Conservation (phyloP, 2,797 vertebrate species). For the Aldrovandia affinis region DNA sequence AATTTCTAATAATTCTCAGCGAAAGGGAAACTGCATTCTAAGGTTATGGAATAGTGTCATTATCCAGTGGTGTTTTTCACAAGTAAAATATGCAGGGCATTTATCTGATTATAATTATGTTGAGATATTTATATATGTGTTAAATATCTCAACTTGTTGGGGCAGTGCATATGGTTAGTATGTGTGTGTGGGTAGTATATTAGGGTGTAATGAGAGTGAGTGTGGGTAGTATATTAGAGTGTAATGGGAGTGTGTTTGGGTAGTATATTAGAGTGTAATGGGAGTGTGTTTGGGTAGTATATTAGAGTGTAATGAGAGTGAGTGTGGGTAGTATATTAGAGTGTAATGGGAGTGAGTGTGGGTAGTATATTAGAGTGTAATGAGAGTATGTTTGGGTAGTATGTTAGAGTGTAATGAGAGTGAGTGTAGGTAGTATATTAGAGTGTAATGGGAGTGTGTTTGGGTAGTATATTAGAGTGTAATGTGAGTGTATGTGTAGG, state of each 20-base stretch:
- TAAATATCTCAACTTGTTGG: not conserved
- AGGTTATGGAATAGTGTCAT: not conserved
- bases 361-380: not conserved
- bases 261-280: not conserved
- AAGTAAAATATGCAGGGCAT: not conserved
- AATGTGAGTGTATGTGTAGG: not conserved
- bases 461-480: not conserved
- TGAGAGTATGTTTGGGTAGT: not conserved
- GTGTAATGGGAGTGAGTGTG: not conserved
- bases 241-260: not conserved
- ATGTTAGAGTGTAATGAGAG: not conserved
- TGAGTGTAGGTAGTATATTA: not conserved
- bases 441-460: not conserved
- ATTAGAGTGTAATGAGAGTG: not conserved
- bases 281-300: not conserved
- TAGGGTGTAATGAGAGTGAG: not conserved
- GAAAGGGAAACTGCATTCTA: not conserved
- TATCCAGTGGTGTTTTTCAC: not conserved
- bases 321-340: not conserved
- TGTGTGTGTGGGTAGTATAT: not conserved
- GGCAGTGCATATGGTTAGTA: not conserved
- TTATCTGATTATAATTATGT: constrained; percentile 3
- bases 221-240: not conserved
- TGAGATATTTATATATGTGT: not conserved
- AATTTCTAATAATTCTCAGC: not conserved